Percentiles rank a stretch among this genome's conserved stretches.
Evolutionary conservation across 2,888 invertebrate genomes (phyloP).

Genomic region (Chrysina gloriosa): DNA sequence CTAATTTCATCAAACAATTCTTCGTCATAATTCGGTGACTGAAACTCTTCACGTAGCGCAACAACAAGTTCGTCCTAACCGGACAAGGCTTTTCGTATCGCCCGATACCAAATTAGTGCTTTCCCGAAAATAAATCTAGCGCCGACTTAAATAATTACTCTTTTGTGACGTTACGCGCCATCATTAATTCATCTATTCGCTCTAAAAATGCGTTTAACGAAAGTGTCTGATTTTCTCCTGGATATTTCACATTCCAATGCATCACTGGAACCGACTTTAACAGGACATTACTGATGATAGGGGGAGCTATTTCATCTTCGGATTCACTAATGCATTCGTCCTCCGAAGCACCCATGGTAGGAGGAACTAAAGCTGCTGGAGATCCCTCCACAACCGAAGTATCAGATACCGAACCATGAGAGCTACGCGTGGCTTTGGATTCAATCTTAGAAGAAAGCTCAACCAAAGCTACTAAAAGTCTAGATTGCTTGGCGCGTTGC

Average conservation of each 20-base stretch:
- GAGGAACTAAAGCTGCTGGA: no score
- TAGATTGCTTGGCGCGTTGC: no score
- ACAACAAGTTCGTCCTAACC: slow-evolving; percentile 37
- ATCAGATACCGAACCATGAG: no score
- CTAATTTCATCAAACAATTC: no score
- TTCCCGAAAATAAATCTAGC: slow-evolving; percentile 31
- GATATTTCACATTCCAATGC: not conserved
- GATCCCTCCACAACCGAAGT: no score
- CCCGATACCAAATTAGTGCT: no score
- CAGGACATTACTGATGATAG: not conserved
- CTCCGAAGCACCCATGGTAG: no score
- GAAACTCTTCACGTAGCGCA: slow-evolving; percentile 43
- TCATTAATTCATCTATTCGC: slow-evolving; percentile 9
- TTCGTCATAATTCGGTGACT: no score
- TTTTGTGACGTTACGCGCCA: not conserved
- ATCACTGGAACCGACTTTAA: not conserved
- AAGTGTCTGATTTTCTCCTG: not conserved
- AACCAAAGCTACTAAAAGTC: no score
- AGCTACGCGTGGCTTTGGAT: no score
- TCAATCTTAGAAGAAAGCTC: no score
- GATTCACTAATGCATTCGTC: not conserved
- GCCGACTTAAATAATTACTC: not conserved
- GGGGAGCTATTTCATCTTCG: not conserved
- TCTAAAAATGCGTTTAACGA: slow-evolving; percentile 19
- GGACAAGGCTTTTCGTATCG: not conserved